phyloP scores from a whole-genome alignment of 2,797 vertebrate genomes.

The Enteromius unitaeniatus region DNA sequence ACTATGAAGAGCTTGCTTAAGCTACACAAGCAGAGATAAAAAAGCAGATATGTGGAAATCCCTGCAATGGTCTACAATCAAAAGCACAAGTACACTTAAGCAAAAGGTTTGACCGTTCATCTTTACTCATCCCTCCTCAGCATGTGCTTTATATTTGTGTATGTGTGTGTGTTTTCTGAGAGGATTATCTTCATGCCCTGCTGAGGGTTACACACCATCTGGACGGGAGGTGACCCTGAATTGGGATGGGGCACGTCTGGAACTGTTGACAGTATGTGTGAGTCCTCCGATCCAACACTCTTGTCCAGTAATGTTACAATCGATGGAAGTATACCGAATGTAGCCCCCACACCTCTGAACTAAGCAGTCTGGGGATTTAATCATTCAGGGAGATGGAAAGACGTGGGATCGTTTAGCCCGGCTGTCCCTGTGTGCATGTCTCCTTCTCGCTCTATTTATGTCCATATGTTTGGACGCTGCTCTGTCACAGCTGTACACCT shows the following conservation, averaged over 20 bases:
- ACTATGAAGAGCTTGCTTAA: constrained; percentile 1
- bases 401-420: not conserved
- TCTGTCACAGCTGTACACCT: constrained; percentile 45
- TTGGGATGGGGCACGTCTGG: constrained; percentile 9
- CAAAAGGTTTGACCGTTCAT: constrained; percentile 22
- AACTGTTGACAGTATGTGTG: constrained; percentile 15
- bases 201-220: constrained; percentile 56
- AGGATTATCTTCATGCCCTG: constrained; percentile 49
- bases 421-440: constrained; percentile 16
- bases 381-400: not conserved
- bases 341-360: constrained; percentile 25
- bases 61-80: constrained; percentile 10
- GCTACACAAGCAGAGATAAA: constrained; percentile 22
- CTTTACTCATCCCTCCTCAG: constrained; percentile 26
- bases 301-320: constrained; percentile 17
- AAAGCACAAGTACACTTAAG: constrained; percentile 26
- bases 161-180: constrained; percentile 41
- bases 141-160: constrained; percentile 39
- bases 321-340: not conserved
- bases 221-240: constrained; percentile 40
- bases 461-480: constrained; percentile 31
- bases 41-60: constrained; percentile 19
- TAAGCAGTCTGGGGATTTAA: constrained; percentile 24
- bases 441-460: constrained; percentile 28
- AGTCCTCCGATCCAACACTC: constrained; percentile 1